Percentiles rank a stretch among this genome's conserved stretches.
These are phyloP conservation scores for Ochotona curzoniae DNA, from an alignment of 2,113 vertebrate species.

Conservation along the genomic window DNA sequence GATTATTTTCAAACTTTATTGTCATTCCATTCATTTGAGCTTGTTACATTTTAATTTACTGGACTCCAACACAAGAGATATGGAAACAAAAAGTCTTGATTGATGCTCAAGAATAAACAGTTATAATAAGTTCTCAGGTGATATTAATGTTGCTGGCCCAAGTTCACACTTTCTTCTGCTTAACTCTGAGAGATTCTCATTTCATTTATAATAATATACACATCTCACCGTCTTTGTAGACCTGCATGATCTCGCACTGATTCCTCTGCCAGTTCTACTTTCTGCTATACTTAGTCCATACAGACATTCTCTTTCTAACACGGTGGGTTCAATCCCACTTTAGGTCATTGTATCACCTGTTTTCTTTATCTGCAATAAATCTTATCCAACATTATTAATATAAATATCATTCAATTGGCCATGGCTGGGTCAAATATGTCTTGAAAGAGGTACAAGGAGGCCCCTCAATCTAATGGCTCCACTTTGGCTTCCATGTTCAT, in stretches of 20 bases:
- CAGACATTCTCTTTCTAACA: background rate
- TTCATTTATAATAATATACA: background rate
- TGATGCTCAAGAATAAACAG: too few relatives aligned
- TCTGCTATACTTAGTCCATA: background rate
- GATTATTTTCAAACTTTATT: too few relatives aligned
- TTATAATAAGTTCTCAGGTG: too few relatives aligned
- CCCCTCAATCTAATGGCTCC: background rate
- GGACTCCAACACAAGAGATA: too few relatives aligned
- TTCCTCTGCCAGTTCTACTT: background rate
- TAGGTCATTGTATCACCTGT: background rate
- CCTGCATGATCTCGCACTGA: background rate
- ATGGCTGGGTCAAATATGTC: too few relatives aligned
- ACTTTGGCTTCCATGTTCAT: background rate
- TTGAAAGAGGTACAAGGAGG: background rate
- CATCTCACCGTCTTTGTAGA: background rate
- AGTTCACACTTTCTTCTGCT: background rate
- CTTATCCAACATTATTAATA: background rate
- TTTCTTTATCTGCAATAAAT: background rate
- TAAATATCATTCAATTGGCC: too few relatives aligned
- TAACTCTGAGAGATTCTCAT: background rate
- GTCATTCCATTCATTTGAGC: too few relatives aligned
- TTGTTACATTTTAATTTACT: too few relatives aligned
- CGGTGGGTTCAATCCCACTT: background rate
- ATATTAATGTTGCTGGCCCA: too few relatives aligned
- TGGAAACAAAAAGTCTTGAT: too few relatives aligned